Evolutionary conservation across 2,797 vertebrate species (phyloP).

Genomic region (Crax fasciolata): DNA sequence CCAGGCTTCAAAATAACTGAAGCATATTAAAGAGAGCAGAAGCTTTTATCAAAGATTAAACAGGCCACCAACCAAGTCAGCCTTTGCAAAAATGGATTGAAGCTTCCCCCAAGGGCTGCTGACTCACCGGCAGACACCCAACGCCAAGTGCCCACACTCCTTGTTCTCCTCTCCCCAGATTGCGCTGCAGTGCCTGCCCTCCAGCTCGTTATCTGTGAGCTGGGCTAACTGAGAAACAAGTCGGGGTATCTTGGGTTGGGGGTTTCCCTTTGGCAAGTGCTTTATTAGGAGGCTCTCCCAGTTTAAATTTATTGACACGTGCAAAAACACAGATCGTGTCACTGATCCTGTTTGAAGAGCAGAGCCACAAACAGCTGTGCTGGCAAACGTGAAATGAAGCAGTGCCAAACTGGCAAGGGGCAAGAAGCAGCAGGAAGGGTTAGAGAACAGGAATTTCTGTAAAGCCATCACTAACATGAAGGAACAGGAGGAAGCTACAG

Average conservation of each 20-base stretch:
- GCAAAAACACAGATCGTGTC: rapidly evolving
- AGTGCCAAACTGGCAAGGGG: background rate
- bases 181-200: rapidly evolving
- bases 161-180: background rate
- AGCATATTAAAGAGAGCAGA: background rate
- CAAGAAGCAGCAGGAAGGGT: background rate
- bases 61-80: background rate
- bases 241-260: too few species aligned
- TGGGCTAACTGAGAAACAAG: background rate
- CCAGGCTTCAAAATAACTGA: background rate
- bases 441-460: background rate
- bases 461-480: rapidly evolving
- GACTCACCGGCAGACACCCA: background rate
- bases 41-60: background rate
- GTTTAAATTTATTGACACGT: background rate
- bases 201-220: rapidly evolving
- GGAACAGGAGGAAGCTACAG: background rate
- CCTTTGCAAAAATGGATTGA: background rate
- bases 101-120: background rate
- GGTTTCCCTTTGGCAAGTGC: background rate
- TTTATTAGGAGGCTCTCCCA: background rate
- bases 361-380: background rate
- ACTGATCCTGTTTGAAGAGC: background rate
- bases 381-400: background rate
- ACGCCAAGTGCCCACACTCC: background rate